A percentile compares a stretch with the other conserved stretches of the same genome.
These are phyloP conservation scores for Torymus texanus DNA, from an alignment of 2,888 invertebrate genomes.

Conservation along the genomic window DNA sequence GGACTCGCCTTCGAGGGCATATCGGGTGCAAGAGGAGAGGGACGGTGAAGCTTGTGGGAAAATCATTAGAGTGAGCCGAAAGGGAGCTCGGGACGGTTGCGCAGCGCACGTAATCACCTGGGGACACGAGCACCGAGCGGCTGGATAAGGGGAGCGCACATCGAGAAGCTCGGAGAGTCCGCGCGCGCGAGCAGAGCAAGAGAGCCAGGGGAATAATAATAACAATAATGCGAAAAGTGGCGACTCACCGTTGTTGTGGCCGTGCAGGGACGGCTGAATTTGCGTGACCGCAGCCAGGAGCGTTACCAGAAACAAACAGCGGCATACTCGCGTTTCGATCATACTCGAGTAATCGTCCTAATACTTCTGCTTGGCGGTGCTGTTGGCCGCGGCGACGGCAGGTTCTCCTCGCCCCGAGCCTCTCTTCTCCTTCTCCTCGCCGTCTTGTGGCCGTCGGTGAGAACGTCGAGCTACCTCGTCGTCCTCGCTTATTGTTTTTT, in stretches of 20 bases:
- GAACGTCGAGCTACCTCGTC: background rate
- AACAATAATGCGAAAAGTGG: slow-evolving; percentile 71
- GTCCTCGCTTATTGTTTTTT: slow-evolving; percentile 9
- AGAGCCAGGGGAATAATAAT: background rate
- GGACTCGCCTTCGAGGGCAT: background rate
- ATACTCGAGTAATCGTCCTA: slow-evolving; percentile 70
- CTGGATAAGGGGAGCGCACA: background rate
- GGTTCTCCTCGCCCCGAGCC: slow-evolving; percentile 22
- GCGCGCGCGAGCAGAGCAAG: slow-evolving; percentile 8
- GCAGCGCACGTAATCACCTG: slow-evolving; percentile 11
- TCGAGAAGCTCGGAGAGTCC: no score
- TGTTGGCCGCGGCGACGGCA: slow-evolving; percentile 16
- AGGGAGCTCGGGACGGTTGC: slow-evolving; percentile 15
- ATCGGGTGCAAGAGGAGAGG: background rate
- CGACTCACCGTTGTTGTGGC: slow-evolving; percentile 84
- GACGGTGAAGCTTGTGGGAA: background rate
- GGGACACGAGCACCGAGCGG: slow-evolving; percentile 15
- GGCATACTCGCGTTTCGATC: slow-evolving; percentile 79
- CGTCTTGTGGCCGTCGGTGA: slow-evolving; percentile 6
- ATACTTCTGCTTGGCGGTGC: slow-evolving; percentile 6
- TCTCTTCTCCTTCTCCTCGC: slow-evolving; percentile 8
- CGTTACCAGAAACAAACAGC: slow-evolving; percentile 82
- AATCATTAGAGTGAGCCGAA: slow-evolving; percentile 31
- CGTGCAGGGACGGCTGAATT: slow-evolving; percentile 83
- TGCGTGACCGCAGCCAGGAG: slow-evolving; percentile 82